Evolutionary conservation across 35 echinoderm and acorn worm genomes (phyloP).

Genomic region (Nesometra sesokonis): DNA sequence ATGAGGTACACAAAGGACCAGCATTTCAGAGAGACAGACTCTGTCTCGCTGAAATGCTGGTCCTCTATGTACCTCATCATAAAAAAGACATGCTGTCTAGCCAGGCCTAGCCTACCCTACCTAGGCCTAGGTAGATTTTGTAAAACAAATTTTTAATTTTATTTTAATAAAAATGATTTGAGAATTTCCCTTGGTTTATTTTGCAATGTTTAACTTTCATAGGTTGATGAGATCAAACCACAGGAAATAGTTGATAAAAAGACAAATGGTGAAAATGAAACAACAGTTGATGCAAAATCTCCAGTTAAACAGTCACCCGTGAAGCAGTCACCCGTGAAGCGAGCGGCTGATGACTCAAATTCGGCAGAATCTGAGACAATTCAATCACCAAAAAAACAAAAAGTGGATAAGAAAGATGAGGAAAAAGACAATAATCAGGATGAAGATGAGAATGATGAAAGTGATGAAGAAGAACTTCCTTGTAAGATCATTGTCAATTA

Average conservation of each 20-base stretch:
- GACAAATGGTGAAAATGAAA: background rate
- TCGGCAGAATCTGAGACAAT: background rate
- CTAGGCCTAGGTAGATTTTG: no score
- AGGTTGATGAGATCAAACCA: background rate
- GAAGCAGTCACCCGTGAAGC: background rate
- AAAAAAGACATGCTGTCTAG: no score
- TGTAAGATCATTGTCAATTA: background rate
- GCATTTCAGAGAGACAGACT: no score
- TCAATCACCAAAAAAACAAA: background rate
- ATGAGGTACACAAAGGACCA: no score
- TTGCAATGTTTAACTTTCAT: background rate
- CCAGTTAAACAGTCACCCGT: background rate
- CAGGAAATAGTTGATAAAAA: background rate
- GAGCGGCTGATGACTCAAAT: no score
- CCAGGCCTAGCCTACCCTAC: no score
- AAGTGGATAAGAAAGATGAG: conserved; percentile 6
- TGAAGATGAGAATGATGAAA: conserved; percentile 29
- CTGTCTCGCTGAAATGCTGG: no score
- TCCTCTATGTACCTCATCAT: no score
- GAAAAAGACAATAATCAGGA: conserved; percentile 21
- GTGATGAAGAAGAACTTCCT: conserved; percentile 40
- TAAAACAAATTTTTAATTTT: no score
- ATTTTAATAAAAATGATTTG: no score
- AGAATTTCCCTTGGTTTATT: no score
- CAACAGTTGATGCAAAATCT: background rate